Conservation (phyloP, 2,888 invertebrate genomes). For the Litoditis marina region DNA sequence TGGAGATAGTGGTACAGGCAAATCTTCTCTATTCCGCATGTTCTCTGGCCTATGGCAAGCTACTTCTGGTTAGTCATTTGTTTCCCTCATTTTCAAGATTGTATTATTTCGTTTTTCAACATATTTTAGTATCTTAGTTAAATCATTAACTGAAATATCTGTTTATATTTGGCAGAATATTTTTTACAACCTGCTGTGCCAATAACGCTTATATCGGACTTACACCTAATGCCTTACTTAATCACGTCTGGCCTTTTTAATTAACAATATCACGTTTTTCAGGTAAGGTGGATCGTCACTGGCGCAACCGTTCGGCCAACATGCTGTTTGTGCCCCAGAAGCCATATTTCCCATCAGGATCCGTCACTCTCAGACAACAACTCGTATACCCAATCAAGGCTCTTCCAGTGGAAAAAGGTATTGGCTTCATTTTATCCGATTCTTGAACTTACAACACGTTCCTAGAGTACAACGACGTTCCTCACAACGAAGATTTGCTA, state of each 20-base stretch:
- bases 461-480: too few species aligned
- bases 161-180: too few species aligned
- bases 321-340: constrained; percentile 68
- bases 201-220: too few species aligned
- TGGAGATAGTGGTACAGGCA: constrained; percentile 91
- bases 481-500: too few species aligned
- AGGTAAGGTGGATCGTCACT: constrained; percentile 57
- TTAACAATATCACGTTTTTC: too few species aligned
- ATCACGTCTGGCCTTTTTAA: too few species aligned
- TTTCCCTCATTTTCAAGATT: not conserved
- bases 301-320: constrained; percentile 43
- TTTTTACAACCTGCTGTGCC: too few species aligned
- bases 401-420: constrained; percentile 49
- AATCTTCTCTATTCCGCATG: constrained; percentile 83
- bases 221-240: too few species aligned
- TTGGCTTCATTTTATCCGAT: not conserved
- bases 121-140: not conserved
- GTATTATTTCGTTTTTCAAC: too few species aligned
- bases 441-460: not conserved
- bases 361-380: constrained; percentile 66
- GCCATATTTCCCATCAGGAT: constrained; percentile 67
- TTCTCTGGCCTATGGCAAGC: constrained; percentile 91
- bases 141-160: too few species aligned
- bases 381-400: constrained; percentile 58
- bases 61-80: constrained; percentile 49